A percentile compares a stretch with the other conserved stretches of the same genome.
Conservation (phyloP, 2,888 invertebrate genomes). For the Eutolmus rufibarbis region DNA sequence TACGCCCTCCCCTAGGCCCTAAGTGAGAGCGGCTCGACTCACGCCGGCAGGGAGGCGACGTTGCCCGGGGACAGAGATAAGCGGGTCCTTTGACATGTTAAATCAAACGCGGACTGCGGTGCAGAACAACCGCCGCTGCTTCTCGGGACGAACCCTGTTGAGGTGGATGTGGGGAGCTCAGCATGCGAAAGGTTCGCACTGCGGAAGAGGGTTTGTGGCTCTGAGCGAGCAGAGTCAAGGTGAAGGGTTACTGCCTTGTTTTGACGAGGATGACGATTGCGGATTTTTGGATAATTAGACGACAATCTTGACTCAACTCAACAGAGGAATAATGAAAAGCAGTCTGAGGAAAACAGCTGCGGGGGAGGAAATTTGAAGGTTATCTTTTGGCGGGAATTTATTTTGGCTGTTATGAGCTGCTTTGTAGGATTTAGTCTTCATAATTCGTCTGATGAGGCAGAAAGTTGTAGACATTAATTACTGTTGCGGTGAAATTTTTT, state of each 20-base stretch:
- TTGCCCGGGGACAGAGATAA: not conserved
- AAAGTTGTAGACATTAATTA: not conserved
- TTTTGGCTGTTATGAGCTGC: not conserved
- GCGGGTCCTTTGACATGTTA: slow-evolving; percentile 6
- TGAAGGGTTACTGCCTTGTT: not conserved
- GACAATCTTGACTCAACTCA: not conserved
- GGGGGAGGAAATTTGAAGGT: not conserved
- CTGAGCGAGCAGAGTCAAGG: not conserved
- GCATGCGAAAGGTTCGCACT: not conserved
- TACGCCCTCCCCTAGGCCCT: not conserved
- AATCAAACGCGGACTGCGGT: not conserved
- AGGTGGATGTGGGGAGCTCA: not conserved
- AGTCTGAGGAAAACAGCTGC: not conserved
- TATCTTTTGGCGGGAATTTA: not conserved
- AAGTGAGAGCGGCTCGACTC: not conserved
- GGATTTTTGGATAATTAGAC: not conserved
- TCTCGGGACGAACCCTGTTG: not conserved
- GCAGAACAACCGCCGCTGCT: not conserved
- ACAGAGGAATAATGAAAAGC: not conserved
- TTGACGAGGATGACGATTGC: not conserved
- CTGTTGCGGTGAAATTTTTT: not conserved
- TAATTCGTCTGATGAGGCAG: not conserved
- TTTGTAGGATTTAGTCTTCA: not conserved
- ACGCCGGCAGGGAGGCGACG: not conserved
- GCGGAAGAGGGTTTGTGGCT: not conserved